Base-by-base conservation (phyloP, 2,888 invertebrate species). In the Amphipyra berbera region DNA sequence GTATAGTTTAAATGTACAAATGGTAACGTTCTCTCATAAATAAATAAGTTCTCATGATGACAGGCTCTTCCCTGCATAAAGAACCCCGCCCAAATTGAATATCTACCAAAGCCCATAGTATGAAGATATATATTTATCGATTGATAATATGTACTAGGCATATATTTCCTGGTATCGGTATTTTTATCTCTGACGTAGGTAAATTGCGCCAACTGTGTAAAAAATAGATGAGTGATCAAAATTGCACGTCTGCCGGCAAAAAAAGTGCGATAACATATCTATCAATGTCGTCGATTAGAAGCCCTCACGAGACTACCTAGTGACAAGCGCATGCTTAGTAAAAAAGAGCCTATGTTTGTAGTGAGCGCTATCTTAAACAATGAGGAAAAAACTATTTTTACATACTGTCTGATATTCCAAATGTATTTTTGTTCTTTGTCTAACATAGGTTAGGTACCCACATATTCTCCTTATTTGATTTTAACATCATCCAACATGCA, bases 251-350 rank as follows among this genome's bases (percentile, higher is more conserved):
- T 50, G 41, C 21, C 42, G 50, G 13, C 50, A 30, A 55, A 73
- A 70, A 44, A 37, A 60, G 37, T 53, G 37, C 7, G 73, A 70
- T 68, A 61, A 47, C 46, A 15, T 68, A 65, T 59, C 53, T 72
- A 56, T 38, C 7, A 5, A 10, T 9, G 57, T 21, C 53, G 49
- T 60, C 40, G 42, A 54, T 67, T 50, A 10, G 61, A 45, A 61
- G 46, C 56, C 50, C 49, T 49, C 70, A 73, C 57, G 57, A 73
- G 61, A 61, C 42, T 27, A 30, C 21, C 40, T 37, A 60, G 60
- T 60, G 53, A n/a, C 50, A 37, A 6, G 12, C 35, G 53, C 67
- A 46, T 46, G 42, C 27, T 41, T 59, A 8, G 0, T 27, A 30
- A 30, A 42, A 49, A 27, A 30, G 12, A 30, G 21, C 2, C 2